A percentile compares a stretch with the other conserved stretches of the same genome.
phyloP scores from a whole-genome alignment of 2,113 vertebrate species.

The Pachyramphus minor region DNA sequence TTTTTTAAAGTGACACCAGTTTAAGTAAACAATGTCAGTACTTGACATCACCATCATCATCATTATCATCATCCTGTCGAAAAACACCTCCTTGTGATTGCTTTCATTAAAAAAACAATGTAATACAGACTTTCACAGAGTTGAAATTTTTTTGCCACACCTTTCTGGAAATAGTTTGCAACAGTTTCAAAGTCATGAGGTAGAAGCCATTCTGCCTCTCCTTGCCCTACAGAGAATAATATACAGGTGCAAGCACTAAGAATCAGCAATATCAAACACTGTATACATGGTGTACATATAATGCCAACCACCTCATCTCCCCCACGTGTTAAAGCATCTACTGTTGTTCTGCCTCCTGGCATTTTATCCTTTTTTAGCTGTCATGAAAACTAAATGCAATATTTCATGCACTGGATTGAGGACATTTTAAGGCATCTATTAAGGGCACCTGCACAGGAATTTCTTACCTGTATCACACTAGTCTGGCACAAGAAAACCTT shows the following conservation, averaged over 20 bases:
- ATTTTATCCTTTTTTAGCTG: background rate
- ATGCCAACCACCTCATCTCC: background rate
- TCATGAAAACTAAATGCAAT: background rate
- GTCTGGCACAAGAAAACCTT: background rate
- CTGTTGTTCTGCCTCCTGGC: background rate
- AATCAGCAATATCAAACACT: background rate
- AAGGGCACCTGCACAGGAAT: background rate
- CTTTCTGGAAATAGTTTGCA: background rate
- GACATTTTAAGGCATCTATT: background rate
- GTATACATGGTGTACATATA: background rate
- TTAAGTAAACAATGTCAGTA: background rate
- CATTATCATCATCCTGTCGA: background rate
- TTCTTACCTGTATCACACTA: background rate
- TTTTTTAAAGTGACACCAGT: background rate
- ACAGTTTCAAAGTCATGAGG: background rate
- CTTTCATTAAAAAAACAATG: background rate
- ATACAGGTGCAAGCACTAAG: background rate
- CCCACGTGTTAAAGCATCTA: background rate
- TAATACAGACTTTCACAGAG: background rate
- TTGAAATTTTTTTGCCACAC: background rate
- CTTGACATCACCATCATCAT: background rate
- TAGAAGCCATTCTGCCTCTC: background rate
- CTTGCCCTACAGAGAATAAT: background rate
- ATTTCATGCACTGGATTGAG: background rate
- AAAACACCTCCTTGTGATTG: background rate